phyloP scores from a whole-genome alignment of 1,140 invertebrate genomes.

The Saccostrea glomerata region DNA sequence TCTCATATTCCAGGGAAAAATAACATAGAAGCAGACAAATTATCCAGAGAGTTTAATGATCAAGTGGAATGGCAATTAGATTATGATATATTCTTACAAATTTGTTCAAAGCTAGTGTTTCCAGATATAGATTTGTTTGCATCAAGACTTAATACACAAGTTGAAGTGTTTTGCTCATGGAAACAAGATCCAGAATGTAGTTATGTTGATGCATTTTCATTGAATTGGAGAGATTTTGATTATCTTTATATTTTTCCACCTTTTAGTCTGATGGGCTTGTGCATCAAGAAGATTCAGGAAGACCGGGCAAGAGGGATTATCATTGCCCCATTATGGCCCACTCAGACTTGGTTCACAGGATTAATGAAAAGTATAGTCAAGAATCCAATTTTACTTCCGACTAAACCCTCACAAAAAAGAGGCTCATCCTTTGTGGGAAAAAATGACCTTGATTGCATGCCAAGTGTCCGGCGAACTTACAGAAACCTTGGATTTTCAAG shows the following conservation, averaged over 20 bases:
- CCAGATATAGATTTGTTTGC: conserved; percentile 54
- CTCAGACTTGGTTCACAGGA: conserved; percentile 30
- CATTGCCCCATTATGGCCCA: conserved; percentile 37
- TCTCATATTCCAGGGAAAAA: no score
- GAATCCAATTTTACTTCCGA: neutral
- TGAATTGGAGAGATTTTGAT: conserved; percentile 31
- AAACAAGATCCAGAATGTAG: conserved; percentile 40
- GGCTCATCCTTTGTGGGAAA: no score
- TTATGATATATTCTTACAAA: conserved; percentile 38
- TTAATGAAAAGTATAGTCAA: conserved; percentile 1
- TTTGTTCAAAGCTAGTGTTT: conserved; percentile 12
- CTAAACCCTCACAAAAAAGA: no score
- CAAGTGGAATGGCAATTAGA: conserved; percentile 50
- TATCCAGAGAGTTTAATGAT: conserved; percentile 39
- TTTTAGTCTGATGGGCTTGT: conserved; percentile 45
- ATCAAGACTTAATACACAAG: conserved; percentile 45
- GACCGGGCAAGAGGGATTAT: conserved; percentile 33
- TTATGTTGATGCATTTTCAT: conserved; percentile 53
- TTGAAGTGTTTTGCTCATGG: conserved; percentile 37
- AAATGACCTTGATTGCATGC: no score
- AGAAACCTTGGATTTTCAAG: no score
- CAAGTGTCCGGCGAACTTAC: no score
- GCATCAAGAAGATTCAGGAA: conserved; percentile 42
- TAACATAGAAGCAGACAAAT: no score
- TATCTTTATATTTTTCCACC: conserved; percentile 39